Evolutionary conservation across 2,797 vertebrate species (phyloP).

Genomic region (Coregonus suidteri): DNA sequence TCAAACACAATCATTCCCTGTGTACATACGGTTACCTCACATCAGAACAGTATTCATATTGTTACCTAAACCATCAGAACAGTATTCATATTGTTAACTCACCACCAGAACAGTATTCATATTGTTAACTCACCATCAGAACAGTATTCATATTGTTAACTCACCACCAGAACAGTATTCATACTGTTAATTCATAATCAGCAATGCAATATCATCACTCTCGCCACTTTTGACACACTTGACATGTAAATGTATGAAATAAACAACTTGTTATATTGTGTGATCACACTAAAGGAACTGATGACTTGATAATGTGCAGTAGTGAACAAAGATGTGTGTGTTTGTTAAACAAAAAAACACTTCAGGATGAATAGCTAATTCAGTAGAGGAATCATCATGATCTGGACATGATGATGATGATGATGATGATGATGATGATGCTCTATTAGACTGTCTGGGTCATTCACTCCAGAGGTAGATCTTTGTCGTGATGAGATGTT

Average conservation of each 20-base stretch:
- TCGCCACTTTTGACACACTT: not conserved
- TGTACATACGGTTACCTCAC: conserved; percentile 23
- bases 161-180: too few relatives aligned
- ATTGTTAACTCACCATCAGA: too few relatives aligned
- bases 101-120: conserved; percentile 1
- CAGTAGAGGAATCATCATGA: conserved; percentile 12
- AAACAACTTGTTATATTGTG: conserved; percentile 42
- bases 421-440: too few relatives aligned
- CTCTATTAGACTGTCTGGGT: conserved; percentile 31
- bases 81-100: too few relatives aligned
- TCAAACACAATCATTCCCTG: conserved; percentile 36
- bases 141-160: too few relatives aligned
- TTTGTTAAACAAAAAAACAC: not conserved
- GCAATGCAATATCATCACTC: conserved; percentile 35
- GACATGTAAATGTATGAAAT: not conserved
- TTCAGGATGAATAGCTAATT: conserved; percentile 18
- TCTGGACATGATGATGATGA: conserved; percentile 5
- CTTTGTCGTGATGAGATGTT: conserved; percentile 23
- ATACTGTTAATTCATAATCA: conserved; percentile 32
- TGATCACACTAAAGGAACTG: conserved; percentile 32
- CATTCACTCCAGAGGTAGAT: too few relatives aligned
- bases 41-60: not conserved
- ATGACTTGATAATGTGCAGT: conserved; percentile 24
- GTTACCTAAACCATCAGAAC: too few relatives aligned
- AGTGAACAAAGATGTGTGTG: conserved; percentile 26